Evolutionary conservation across 2,113 vertebrate genomes (phyloP).

Genomic region (Hippolais icterina): DNA sequence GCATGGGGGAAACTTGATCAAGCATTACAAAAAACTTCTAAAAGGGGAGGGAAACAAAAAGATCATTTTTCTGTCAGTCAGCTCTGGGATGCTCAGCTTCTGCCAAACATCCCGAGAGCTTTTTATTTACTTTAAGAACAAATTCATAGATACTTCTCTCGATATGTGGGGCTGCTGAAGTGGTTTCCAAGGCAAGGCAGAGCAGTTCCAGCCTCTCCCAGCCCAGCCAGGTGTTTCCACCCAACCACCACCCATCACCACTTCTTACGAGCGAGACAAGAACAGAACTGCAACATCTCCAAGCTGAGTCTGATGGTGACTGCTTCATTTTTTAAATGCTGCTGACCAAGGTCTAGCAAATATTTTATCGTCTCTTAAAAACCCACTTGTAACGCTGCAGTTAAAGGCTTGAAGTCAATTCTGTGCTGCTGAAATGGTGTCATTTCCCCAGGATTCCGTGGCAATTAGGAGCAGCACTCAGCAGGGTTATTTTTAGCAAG

Average conservation of each 20-base stretch:
- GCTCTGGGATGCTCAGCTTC: not conserved
- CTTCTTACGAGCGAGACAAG: not conserved
- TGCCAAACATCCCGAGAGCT: not conserved
- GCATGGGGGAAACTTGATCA: not conserved
- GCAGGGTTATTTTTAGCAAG: constrained; percentile 24
- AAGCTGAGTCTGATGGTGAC: not conserved
- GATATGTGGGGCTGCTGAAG: not conserved
- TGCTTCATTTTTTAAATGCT: not conserved
- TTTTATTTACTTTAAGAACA: not conserved
- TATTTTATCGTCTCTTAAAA: not conserved
- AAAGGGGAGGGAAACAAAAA: not conserved
- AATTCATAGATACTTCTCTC: not conserved
- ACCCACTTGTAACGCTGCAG: not conserved
- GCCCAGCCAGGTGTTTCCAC: not conserved
- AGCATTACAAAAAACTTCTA: not conserved
- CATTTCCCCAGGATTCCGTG: not conserved
- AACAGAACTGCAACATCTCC: not conserved
- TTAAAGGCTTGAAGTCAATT: not conserved
- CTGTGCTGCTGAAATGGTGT: not conserved
- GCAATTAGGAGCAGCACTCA: not conserved
- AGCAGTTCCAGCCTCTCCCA: not conserved
- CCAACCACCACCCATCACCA: not conserved
- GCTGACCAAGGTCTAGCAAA: not conserved
- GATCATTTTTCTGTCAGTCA: not conserved
- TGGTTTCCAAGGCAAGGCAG: not conserved